A percentile compares a stretch with the other conserved stretches of the same genome.
phyloP scores from a whole-genome alignment of 2,113 vertebrate genomes.

The Syngnathoides biaculeatus region DNA sequence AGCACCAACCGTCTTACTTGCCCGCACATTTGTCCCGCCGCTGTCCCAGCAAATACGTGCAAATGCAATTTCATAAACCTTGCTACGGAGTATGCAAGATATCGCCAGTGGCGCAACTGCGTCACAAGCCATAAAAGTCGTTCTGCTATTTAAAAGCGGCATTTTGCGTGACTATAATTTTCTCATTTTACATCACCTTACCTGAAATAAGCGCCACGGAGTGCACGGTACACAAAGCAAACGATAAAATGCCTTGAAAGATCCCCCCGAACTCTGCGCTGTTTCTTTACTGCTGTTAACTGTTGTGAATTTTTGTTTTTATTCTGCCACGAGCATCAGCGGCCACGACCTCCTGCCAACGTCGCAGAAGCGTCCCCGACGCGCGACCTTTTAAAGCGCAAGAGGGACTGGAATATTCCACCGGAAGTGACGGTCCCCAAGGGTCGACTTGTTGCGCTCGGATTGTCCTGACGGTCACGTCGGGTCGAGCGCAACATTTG shows the following conservation, averaged over 20 bases:
- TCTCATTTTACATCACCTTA: conserved; percentile 23
- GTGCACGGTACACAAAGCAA: conserved; percentile 9
- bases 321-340: neutral
- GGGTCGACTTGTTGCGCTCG: conserved; percentile 10
- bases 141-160: neutral
- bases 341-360: conserved; percentile 35
- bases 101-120: conserved; percentile 19
- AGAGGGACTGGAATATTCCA: conserved; percentile 69
- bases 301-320: neutral
- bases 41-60: neutral
- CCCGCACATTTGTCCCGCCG: neutral
- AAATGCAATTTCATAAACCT: neutral
- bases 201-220: conserved; percentile 40
- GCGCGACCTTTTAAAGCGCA: conserved; percentile 61
- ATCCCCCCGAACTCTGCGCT: neutral
- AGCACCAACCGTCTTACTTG: neutral
- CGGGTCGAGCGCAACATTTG: too few species aligned
- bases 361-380: conserved; percentile 10
- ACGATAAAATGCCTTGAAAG: neutral
- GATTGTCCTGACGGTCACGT: too few species aligned
- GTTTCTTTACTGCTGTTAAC: neutral
- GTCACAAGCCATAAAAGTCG: conserved; percentile 17
- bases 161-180: neutral
- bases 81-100: neutral
- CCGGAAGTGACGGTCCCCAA: conserved; percentile 64